Evolutionary conservation across 2,113 vertebrate genomes (phyloP).

Genomic region (Lonchura striata): DNA sequence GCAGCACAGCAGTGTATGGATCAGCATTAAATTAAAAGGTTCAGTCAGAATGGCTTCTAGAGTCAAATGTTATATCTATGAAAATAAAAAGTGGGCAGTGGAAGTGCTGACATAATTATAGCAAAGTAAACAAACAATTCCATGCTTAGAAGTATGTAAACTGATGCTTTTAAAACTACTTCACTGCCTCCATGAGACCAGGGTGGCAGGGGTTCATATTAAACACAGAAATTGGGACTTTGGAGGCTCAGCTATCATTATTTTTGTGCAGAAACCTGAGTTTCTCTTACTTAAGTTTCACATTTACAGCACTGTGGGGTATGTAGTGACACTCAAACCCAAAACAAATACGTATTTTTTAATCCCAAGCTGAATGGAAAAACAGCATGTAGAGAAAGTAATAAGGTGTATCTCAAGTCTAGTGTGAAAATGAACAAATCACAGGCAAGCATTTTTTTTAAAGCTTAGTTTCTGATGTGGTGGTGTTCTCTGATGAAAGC

Average conservation of each 20-base stretch:
- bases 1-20: background rate
- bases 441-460: conserved; percentile 25
- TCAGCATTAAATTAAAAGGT: conserved; percentile 35
- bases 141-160: conserved; percentile 1
- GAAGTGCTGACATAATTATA: conserved; percentile 45
- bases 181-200: background rate
- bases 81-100: conserved; percentile 10
- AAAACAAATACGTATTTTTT: conserved; percentile 44
- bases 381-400: conserved; percentile 47
- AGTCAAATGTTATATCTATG: background rate
- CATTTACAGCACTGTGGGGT: conserved; percentile 26
- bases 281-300: conserved; percentile 20
- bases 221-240: conserved; percentile 15
- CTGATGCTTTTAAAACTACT: conserved; percentile 14
- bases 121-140: conserved; percentile 28
- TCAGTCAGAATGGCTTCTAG: background rate
- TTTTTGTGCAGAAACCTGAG: conserved; percentile 11
- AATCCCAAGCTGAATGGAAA: conserved; percentile 40
- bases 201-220: background rate
- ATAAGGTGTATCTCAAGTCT: conserved; percentile 44
- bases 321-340: conserved; percentile 23
- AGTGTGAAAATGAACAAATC: conserved; percentile 62
- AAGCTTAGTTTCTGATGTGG: conserved; percentile 26
- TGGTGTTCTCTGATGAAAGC: conserved; percentile 34
- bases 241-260: conserved; percentile 32